phyloP scores from a whole-genome alignment of 1,140 invertebrate species.

The Brachionus sp. region DNA sequence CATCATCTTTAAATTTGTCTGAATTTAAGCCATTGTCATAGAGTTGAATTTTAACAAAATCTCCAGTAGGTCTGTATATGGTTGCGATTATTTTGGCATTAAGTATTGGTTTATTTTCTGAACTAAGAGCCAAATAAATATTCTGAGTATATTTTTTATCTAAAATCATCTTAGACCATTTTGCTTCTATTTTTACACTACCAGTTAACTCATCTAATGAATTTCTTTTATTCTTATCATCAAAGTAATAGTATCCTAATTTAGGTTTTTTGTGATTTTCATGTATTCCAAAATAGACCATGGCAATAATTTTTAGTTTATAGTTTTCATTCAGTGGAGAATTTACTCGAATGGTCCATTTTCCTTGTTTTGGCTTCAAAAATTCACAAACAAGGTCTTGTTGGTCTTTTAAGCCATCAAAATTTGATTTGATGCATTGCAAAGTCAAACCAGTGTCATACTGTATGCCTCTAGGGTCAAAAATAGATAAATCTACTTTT shows the following conservation, averaged over 20 bases:
- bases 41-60: constrained; percentile 19
- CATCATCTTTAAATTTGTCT: constrained; percentile 32
- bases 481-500: background rate
- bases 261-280: background rate
- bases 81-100: constrained; percentile 14
- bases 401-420: background rate
- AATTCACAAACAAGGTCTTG: constrained; percentile 11
- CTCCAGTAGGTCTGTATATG: constrained; percentile 28
- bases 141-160: background rate
- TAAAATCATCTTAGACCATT: background rate
- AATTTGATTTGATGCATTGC: background rate
- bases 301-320: background rate
- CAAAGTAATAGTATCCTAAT: constrained; percentile 1
- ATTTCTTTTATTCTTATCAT: background rate
- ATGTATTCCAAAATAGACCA: background rate
- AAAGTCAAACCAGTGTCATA: background rate
- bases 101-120: background rate
- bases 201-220: background rate
- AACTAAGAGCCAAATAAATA: background rate
- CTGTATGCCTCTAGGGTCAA: background rate
- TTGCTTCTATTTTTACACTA: background rate
- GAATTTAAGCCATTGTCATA: constrained; percentile 29
- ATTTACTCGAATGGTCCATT: background rate
- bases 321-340: background rate
- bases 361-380: background rate